These are phyloP conservation scores for Gadus macrocephalus DNA, from an alignment of 2,113 vertebrate species.

Conservation along the genomic window DNA sequence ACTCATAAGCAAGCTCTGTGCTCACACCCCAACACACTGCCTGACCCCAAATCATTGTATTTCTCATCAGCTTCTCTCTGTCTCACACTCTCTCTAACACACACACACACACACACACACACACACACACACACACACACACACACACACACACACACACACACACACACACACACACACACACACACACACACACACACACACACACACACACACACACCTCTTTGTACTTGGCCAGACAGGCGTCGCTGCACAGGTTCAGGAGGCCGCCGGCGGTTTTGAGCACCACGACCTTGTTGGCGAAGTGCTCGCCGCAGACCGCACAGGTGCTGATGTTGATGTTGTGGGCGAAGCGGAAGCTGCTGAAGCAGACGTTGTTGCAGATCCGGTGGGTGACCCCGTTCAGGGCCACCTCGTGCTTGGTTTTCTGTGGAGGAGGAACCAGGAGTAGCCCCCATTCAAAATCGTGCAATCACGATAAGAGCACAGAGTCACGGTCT, in stretches of 20 bases:
- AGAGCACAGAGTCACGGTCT: neutral
- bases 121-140: neutral
- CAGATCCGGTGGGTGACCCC: slow-evolving; percentile 88
- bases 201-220: slow-evolving; percentile 51
- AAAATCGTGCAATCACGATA: no score
- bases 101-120: no score
- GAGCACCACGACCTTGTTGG: slow-evolving; percentile 79
- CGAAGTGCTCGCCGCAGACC: slow-evolving; percentile 84
- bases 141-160: no score
- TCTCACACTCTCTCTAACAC: no score
- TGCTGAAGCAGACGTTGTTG: slow-evolving; percentile 88
- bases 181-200: neutral
- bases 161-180: no score
- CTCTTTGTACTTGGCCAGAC: slow-evolving; percentile 84
- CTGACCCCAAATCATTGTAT: no score
- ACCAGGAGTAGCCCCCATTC: neutral
- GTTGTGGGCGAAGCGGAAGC: slow-evolving; percentile 87
- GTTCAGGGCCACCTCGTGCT: slow-evolving; percentile 90
- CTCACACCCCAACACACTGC: no score
- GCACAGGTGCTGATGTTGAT: slow-evolving; percentile 90
- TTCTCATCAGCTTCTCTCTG: no score
- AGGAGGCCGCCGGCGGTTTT: slow-evolving; percentile 82
- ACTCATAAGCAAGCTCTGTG: no score
- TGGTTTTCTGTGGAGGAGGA: slow-evolving; percentile 68
- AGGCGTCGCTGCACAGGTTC: slow-evolving; percentile 84